Evolutionary conservation across 2,113 vertebrate species (phyloP).

Genomic region (Plotosus lineatus): DNA sequence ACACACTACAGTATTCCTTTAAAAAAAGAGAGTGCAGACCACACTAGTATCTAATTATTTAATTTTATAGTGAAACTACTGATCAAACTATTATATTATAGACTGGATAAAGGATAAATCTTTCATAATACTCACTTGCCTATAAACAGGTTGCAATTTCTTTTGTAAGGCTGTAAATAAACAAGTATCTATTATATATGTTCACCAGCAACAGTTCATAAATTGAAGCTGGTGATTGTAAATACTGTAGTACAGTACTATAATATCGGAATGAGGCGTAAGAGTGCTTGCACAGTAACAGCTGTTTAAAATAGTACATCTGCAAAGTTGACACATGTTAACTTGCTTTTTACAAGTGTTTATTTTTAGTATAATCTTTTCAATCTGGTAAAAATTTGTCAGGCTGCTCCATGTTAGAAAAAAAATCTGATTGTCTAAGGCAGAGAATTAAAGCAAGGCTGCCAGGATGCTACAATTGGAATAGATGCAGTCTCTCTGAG

Average conservation of each 20-base stretch:
- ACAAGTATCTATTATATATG: neutral
- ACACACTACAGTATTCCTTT: neutral
- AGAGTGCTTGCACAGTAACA: neutral
- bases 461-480: conserved; percentile 2
- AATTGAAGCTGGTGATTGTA: neutral
- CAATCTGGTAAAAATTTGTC: neutral
- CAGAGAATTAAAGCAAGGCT: neutral
- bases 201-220: neutral
- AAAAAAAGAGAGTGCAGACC: neutral
- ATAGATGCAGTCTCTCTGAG: neutral
- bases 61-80: neutral
- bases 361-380: neutral
- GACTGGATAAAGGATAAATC: neutral
- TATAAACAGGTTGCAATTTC: neutral
- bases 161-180: neutral
- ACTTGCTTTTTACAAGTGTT: neutral
- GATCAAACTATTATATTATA: neutral
- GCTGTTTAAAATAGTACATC: neutral
- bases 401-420: neutral
- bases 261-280: neutral
- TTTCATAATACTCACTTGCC: neutral
- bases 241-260: conserved; percentile 10
- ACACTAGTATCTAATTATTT: neutral
- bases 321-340: neutral
- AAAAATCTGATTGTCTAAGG: neutral